phyloP scores from a whole-genome alignment of 1,140 invertebrate genomes.

The Ips typographus region DNA sequence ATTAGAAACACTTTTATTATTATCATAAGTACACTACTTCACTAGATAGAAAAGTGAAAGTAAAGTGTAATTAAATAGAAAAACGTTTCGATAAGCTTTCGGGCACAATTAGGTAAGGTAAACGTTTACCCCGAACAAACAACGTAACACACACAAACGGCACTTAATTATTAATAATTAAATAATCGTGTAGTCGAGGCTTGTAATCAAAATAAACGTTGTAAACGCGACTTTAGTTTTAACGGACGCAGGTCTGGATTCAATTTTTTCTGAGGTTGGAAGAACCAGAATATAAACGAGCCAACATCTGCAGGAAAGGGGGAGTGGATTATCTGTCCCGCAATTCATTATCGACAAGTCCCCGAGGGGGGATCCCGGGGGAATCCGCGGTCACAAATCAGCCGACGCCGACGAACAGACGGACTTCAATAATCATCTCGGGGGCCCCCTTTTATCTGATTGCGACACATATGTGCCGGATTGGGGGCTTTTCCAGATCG shows the following conservation, averaged over 20 bases:
- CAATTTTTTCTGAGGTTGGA: background rate
- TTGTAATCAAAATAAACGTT: no score
- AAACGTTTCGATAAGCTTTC: no score
- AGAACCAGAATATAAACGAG: background rate
- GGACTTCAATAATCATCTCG: slow-evolving; percentile 32
- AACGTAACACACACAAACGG: no score
- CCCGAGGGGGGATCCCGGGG: slow-evolving; percentile 15
- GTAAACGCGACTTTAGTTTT: no score
- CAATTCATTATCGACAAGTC: slow-evolving; percentile 30
- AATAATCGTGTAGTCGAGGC: no score
- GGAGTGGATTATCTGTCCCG: background rate
- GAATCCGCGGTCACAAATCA: slow-evolving; percentile 24
- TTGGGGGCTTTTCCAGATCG: slow-evolving; percentile 6
- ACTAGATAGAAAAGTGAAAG: no score
- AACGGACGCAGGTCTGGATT: background rate
- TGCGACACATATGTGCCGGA: slow-evolving; percentile 24
- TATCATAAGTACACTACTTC: no score
- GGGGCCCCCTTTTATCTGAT: slow-evolving; percentile 25
- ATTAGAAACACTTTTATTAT: no score
- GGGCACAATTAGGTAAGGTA: no score
- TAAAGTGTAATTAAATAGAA: no score
- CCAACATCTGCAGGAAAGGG: background rate
- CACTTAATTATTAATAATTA: no score
- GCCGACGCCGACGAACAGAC: slow-evolving; percentile 24
- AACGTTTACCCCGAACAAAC: no score